A percentile compares a stretch with the other conserved stretches of the same genome.
Conservation (phyloP, 2,113 vertebrate genomes). For the Onychorhynchus coronatus region DNA sequence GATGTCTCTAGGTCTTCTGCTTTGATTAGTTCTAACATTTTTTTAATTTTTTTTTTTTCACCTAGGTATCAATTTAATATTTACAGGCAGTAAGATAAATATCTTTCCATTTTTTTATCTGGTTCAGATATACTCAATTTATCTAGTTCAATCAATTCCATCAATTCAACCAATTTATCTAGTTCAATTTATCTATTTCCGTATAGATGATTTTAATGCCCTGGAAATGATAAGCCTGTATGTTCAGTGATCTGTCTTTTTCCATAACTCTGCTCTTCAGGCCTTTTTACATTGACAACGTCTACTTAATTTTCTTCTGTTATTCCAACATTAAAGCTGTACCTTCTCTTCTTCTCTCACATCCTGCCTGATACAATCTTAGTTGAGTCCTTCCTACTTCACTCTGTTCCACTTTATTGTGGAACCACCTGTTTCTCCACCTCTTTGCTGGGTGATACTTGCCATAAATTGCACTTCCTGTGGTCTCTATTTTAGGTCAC, state of each 20-base stretch:
- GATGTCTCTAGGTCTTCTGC: not conserved
- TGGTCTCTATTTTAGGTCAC: not conserved
- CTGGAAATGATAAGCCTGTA: not conserved
- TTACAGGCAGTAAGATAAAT: not conserved
- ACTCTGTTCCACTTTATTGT: not conserved
- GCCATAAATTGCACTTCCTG: rapidly evolving
- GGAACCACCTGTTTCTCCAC: not conserved
- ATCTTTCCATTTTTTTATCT: not conserved
- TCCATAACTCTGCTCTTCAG: not conserved
- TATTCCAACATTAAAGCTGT: not conserved
- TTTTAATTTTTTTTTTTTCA: not conserved
- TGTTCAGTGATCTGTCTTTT: not conserved
- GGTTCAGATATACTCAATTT: not conserved
- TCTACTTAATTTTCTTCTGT: not conserved
- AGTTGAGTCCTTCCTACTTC: not conserved
- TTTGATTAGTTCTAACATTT: not conserved
- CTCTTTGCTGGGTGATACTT: not conserved
- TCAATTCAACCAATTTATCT: not conserved
- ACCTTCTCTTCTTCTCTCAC: not conserved
- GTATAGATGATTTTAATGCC: not conserved
- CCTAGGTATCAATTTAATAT: not conserved
- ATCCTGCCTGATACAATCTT: not conserved
- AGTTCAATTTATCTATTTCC: not conserved
- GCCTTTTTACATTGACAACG: not conserved
- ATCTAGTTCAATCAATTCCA: not conserved